Evolutionary conservation across 2,113 vertebrate species (phyloP).

Genomic region (Dipodomys ordii): DNA sequence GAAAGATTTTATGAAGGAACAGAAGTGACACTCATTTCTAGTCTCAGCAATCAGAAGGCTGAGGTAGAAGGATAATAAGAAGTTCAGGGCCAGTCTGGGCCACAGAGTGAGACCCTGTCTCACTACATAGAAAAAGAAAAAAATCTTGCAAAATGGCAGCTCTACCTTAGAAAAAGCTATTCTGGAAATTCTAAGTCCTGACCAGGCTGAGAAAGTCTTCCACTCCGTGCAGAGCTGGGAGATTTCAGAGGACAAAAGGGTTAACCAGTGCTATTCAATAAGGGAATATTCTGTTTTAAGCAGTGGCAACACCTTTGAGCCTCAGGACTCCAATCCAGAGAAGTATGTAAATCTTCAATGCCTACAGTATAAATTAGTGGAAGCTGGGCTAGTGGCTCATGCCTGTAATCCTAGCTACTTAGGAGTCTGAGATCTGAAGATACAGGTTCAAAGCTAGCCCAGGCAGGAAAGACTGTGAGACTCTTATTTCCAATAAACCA

Average conservation of each 20-base stretch:
- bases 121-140: too few species aligned
- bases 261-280: slow-evolving; percentile 75
- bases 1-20: slow-evolving; percentile 22
- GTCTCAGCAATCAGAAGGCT: not conserved
- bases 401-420: too few species aligned
- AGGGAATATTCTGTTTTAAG: slow-evolving; percentile 66
- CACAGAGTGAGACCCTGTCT: too few species aligned
- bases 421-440: too few species aligned
- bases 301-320: not conserved
- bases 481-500: too few species aligned
- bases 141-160: not conserved
- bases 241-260: slow-evolving; percentile 79
- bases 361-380: slow-evolving; percentile 76
- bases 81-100: too few species aligned
- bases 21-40: too few species aligned
- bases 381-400: not conserved
- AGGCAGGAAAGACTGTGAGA: too few species aligned
- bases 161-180: slow-evolving; percentile 27
- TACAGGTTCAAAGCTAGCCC: too few species aligned
- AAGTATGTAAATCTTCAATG: slow-evolving; percentile 79
- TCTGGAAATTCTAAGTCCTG: slow-evolving; percentile 75
- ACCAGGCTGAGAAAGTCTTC: slow-evolving; percentile 67
- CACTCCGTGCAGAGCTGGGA: slow-evolving; percentile 73
- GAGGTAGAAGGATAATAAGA: not conserved
- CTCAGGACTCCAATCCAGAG: slow-evolving; percentile 59